Conservation (phyloP, 1,140 invertebrate genomes). For the Drosophila persimilis region DNA sequence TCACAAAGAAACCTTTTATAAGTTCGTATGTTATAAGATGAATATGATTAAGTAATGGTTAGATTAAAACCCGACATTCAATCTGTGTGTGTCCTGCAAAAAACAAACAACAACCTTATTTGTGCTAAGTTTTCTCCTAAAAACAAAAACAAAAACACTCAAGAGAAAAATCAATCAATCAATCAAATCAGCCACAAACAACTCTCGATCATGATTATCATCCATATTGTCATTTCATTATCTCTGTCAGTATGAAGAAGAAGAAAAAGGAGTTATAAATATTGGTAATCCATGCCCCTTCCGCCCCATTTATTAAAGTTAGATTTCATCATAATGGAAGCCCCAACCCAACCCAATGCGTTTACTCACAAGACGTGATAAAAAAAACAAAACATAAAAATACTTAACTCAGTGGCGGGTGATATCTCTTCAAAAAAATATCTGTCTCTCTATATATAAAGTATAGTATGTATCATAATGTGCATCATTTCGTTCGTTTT, state of each 20-base stretch:
- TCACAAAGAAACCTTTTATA: constrained; percentile 80
- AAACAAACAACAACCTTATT: constrained; percentile 61
- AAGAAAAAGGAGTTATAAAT: no score
- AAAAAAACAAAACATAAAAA: constrained; percentile 30
- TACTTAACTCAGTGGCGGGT: constrained; percentile 79
- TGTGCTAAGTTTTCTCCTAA: constrained; percentile 76
- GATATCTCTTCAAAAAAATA: constrained; percentile 45
- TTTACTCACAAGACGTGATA: constrained; percentile 71
- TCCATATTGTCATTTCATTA: constrained; percentile 29
- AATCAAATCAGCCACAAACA: constrained; percentile 2
- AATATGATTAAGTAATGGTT: constrained; percentile 67
- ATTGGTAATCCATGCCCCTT: constrained; percentile 32
- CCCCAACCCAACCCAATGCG: constrained; percentile 46
- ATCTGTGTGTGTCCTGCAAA: constrained; percentile 60
- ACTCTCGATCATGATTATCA: no score
- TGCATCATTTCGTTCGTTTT: no score
- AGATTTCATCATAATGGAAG: constrained; percentile 71
- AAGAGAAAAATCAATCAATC: constrained; percentile 18
- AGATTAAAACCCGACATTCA: constrained; percentile 71
- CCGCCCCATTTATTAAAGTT: constrained; percentile 68
- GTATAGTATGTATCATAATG: no score
- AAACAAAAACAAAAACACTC: constrained; percentile 50
- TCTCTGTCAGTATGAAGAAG: constrained; percentile 40
- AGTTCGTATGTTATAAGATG: constrained; percentile 65
- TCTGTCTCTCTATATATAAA: constrained; percentile 6